Percentiles rank a stretch among this genome's conserved stretches.
Evolutionary conservation across 2,888 invertebrate genomes (phyloP).

Genomic region (Lepidochrysops patricia): DNA sequence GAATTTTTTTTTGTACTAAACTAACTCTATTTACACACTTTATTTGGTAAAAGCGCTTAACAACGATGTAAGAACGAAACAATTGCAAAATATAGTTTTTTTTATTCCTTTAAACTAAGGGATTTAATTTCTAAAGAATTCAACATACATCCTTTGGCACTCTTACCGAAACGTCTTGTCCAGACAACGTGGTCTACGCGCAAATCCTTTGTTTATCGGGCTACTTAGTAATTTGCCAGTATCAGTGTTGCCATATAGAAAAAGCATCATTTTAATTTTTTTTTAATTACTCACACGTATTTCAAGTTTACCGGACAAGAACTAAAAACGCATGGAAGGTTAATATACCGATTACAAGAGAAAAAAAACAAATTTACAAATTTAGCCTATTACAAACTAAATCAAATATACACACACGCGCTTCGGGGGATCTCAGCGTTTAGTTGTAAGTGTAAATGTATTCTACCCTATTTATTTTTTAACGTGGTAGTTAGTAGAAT

Average conservation of each 20-base stretch:
- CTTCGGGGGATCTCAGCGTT: slow-evolving; percentile 24
- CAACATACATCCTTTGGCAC: slow-evolving; percentile 54
- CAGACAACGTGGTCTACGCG: neutral
- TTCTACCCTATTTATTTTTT: neutral
- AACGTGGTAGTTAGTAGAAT: too few species aligned
- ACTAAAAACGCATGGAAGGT: slow-evolving; percentile 23
- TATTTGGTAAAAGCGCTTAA: slow-evolving; percentile 68
- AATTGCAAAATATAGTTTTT: slow-evolving; percentile 17
- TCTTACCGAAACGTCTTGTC: slow-evolving; percentile 18
- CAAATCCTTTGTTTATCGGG: neutral
- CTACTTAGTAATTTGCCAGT: neutral
- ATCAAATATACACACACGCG: slow-evolving; percentile 61
- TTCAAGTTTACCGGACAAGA: slow-evolving; percentile 6
- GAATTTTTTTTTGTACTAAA: slow-evolving; percentile 68
- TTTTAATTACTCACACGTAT: neutral
- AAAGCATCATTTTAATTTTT: neutral
- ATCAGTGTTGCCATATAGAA: neutral
- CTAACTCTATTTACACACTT: slow-evolving; percentile 60
- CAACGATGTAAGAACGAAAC: slow-evolving; percentile 25
- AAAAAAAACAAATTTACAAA: slow-evolving; percentile 48
- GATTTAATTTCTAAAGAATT: slow-evolving; percentile 17
- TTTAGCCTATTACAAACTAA: slow-evolving; percentile 60
- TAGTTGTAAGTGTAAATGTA: slow-evolving; percentile 31
- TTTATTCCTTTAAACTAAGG: slow-evolving; percentile 8
- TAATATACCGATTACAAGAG: slow-evolving; percentile 17